These are phyloP conservation scores for Drosophila siamana DNA, from an alignment of 2,888 invertebrate genomes.

Conservation along the genomic window DNA sequence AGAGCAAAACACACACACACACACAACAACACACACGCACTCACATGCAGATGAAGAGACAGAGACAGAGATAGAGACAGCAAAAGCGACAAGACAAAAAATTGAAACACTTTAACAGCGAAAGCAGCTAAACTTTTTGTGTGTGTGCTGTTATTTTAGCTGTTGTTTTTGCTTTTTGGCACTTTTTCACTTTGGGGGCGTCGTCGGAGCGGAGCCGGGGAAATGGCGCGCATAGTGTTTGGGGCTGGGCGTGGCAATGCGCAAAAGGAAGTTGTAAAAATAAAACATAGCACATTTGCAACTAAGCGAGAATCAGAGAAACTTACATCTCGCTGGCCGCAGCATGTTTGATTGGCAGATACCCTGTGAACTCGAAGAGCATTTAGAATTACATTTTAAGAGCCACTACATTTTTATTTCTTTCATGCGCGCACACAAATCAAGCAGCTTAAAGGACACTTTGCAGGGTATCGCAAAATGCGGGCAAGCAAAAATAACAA, in stretches of 20 bases:
- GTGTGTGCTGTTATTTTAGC: conserved; percentile 9
- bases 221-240: neutral
- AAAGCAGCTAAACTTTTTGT: conserved; percentile 42
- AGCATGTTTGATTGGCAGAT: neutral
- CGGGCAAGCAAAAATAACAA: conserved; percentile 71
- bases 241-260: conserved; percentile 24
- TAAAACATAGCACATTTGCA: conserved; percentile 78
- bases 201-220: conserved; percentile 6
- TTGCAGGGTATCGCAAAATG: conserved; percentile 14
- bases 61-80: too few species aligned
- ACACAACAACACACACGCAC: conserved; percentile 22
- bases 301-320: conserved; percentile 47
- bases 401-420: too few species aligned
- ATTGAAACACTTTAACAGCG: conserved; percentile 79
- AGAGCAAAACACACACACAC: conserved; percentile 44
- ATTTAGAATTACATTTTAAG: too few species aligned
- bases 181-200: conserved; percentile 66
- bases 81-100: conserved; percentile 63
- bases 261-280: conserved; percentile 76
- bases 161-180: conserved; percentile 61
- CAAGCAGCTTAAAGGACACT: too few species aligned
- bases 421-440: too few species aligned
- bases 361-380: neutral
- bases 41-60: conserved; percentile 64
- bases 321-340: neutral